Base-by-base conservation (phyloP, 2,888 invertebrate species). In the Noctua janthina region DNA sequence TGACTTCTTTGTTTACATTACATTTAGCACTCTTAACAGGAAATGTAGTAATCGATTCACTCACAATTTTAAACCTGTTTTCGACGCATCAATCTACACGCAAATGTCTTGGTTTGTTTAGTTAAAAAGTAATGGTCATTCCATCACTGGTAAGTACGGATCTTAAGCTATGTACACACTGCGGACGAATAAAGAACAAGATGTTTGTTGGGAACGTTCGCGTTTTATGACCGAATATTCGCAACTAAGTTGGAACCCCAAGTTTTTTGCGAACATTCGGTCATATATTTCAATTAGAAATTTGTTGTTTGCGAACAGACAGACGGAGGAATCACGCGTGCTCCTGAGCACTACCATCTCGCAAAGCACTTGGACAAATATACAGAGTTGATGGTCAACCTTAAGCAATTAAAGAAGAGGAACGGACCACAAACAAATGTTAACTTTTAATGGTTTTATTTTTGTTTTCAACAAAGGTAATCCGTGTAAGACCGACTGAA, bases 21-120 rank as follows among this genome's bases (percentile, higher is more conserved):
- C 46, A 74, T 72, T 82, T 84, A 86, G 49, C 75, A 84, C 77
- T 82, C 49, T 72, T 59, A 82, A 20, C 73, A 79, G 82, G 76
- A 82, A 82, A 67, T 54, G 72, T 78, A 73, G 75, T 78, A 69
- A 86, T 80, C 66, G 78, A 79, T 74, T 62, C 85, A 73, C 84
- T 74, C 84, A 84, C 64, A 74, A 17, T 62, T 74, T 83, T 35
- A 46, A 85, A 82, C 76, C 71, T 83, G 85, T 87, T 87, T 87
- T 85, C 72, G 73, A 80, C 56, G 35, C 78, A 83, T 87, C 85
- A 87, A 76, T 87, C 85, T 29, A 66, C 85, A 78, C 78, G 43
- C 56, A 29, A 76, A 84, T 73, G 39, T 39, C 54, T 76, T 68
- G 1, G 87, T 76, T 82, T 87, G 80, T 87, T 87, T 86, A 70